phyloP scores from a whole-genome alignment of 2,113 vertebrate species.

The Sphaerodactylus townsendi region DNA sequence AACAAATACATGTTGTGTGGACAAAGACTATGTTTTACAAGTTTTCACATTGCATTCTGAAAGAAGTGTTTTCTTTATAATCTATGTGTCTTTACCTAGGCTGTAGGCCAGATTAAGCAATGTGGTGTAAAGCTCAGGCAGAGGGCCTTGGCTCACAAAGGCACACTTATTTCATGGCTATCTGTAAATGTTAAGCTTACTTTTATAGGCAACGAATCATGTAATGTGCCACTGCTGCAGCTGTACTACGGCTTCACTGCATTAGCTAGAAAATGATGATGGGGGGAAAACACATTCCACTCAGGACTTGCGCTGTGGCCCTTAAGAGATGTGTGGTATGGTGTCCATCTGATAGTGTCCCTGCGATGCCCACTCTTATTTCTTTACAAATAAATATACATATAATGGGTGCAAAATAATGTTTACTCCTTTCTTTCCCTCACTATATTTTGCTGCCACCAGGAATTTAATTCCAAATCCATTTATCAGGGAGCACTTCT shows the following conservation, averaged over 20 bases:
- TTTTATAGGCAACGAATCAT: constrained; percentile 43
- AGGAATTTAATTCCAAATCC: too few relatives aligned
- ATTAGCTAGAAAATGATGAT: background rate
- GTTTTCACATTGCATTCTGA: constrained; percentile 53
- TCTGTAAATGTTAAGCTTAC: constrained; percentile 34
- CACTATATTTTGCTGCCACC: too few relatives aligned
- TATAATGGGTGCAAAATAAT: too few relatives aligned
- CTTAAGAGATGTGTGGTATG: constrained; percentile 16
- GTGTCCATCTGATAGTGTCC: too few relatives aligned
- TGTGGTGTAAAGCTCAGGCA: constrained; percentile 66
- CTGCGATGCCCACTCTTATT: too few relatives aligned
- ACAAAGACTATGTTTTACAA: constrained; percentile 64
- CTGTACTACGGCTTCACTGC: background rate
- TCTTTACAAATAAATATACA: too few relatives aligned
- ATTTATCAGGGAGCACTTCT: too few relatives aligned
- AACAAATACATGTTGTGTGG: constrained; percentile 55
- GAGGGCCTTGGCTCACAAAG: constrained; percentile 61
- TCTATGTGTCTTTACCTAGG: constrained; percentile 68
- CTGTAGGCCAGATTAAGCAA: constrained; percentile 67
- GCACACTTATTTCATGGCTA: constrained; percentile 57
- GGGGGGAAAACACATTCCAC: constrained; percentile 29
- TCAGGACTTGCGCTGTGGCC: constrained; percentile 6
- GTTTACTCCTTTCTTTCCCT: too few relatives aligned
- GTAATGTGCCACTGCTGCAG: background rate
- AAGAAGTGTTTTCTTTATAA: constrained; percentile 71